phyloP scores from a whole-genome alignment of 2,888 invertebrate species.

The Yponomeuta evonymella region DNA sequence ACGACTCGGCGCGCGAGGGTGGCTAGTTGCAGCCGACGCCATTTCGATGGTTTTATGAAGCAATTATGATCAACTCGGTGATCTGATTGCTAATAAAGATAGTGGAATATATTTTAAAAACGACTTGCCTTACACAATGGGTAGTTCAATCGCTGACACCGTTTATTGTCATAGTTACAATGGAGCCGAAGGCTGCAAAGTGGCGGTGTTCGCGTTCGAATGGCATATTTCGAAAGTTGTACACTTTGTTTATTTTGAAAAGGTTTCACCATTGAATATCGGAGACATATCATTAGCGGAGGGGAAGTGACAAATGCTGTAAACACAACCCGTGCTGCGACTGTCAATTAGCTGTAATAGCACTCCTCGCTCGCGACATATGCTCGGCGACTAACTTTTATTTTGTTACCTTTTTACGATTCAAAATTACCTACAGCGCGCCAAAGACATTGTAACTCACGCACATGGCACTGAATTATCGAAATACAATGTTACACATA shows the following conservation, averaged over 20 bases:
- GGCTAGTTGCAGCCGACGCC: conserved; percentile 16
- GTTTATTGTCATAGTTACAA: conserved; percentile 10
- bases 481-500: conserved; percentile 14
- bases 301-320: conserved; percentile 68
- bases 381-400: conserved; percentile 55
- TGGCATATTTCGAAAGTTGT: conserved; percentile 28
- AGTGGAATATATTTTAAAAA: conserved; percentile 5
- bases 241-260: conserved; percentile 45
- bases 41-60: conserved; percentile 20
- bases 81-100: conserved; percentile 18
- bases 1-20: conserved; percentile 28
- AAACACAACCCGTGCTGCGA: conserved; percentile 53
- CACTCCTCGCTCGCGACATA: conserved; percentile 48
- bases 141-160: background rate
- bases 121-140: background rate
- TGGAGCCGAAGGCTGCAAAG: background rate
- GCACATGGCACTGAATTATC: conserved; percentile 15
- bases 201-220: conserved; percentile 15
- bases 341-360: conserved; percentile 67
- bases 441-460: conserved; percentile 18
- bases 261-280: conserved; percentile 36
- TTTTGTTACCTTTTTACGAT: conserved; percentile 61
- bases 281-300: conserved; percentile 48
- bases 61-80: conserved; percentile 22
- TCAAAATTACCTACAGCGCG: conserved; percentile 47